Evolutionary conservation across 1,140 invertebrate species (phyloP), one percentile per base, ranked within the genome.

Genomic region (Halyomorpha halys): DNA sequence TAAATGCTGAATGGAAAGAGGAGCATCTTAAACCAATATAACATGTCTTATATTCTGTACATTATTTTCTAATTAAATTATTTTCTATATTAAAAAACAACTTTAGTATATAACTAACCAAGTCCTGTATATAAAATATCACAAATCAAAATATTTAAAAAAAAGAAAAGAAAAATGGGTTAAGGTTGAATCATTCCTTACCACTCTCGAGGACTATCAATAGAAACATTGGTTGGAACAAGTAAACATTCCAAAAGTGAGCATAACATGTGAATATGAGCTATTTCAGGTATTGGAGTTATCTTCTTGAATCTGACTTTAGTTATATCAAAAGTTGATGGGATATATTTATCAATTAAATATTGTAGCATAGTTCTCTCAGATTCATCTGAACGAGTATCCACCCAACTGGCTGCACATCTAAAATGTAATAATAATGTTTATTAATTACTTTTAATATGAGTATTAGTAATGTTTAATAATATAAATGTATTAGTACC

Each of bases 281-380:
- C 86, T 68, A 96, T 87, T 72, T 97, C 92, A 2, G 89, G 86
- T 15, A 98, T 84, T 0, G 92, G 91, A 0, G 91, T 94, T 27
- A 96, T 91, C 70, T 90, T 91, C 71, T 94, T 95, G 73, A 96
- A 93, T 71, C 87, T 86, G 0, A 73, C 74, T 65, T 86, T 85
- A 47, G 86, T 79, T 0, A 82, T 81, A 67, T 97, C 93, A 47
- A 96, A 76, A 65, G 91, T 79, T 0, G 83, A 78, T 0, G 92
- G 91, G n/a, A 97, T 86, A 72, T 97, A 97, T 73, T 96, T 97
- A 71, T 97, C 94, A 72, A 97, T 97, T 4, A 97, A 78, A 13
- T 94, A 85, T 6, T 85, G 85, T 49, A 97, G 75, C 74, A 87
- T 89, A 0, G 89, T 86, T 61, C 87, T 85, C 73, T 91, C 88